A percentile compares a stretch with the other conserved stretches of the same genome.
phyloP scores from a whole-genome alignment of 2,888 invertebrate genomes.

The Saturnia pavonia region DNA sequence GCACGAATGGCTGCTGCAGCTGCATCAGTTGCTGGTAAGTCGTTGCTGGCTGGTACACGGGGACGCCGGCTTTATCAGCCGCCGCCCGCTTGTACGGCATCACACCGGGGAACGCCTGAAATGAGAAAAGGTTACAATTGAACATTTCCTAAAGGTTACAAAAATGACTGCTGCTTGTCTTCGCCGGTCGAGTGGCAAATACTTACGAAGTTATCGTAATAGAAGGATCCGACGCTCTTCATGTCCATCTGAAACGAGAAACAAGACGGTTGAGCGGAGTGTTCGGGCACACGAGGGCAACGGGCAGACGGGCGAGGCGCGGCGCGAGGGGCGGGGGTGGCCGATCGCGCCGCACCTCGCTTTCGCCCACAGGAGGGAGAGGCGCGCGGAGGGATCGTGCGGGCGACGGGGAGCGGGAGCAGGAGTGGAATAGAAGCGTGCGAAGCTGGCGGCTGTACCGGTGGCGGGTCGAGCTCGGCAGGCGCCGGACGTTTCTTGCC shows the following conservation, averaged over 20 bases:
- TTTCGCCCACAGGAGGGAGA: slow-evolving; percentile 50
- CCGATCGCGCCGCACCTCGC: slow-evolving; percentile 52
- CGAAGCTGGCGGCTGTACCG: slow-evolving; percentile 92
- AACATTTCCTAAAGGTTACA: background rate
- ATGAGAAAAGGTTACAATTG: slow-evolving; percentile 30
- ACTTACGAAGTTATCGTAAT: slow-evolving; percentile 98
- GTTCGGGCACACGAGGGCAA: slow-evolving; percentile 45
- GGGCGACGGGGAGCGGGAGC: slow-evolving; percentile 57
- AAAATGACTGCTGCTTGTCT: slow-evolving; percentile 19
- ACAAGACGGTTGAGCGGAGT: slow-evolving; percentile 71
- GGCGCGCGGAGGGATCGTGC: slow-evolving; percentile 55
- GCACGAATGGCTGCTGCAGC: slow-evolving; percentile 97
- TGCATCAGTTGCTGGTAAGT: slow-evolving; percentile 98
- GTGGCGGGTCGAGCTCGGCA: slow-evolving; percentile 86
- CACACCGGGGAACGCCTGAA: slow-evolving; percentile 96
- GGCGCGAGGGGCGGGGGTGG: slow-evolving; percentile 61
- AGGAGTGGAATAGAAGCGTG: slow-evolving; percentile 78
- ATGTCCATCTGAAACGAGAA: slow-evolving; percentile 94
- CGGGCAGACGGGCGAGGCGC: slow-evolving; percentile 60
- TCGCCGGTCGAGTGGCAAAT: slow-evolving; percentile 47
- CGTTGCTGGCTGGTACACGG: slow-evolving; percentile 96
- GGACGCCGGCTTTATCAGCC: slow-evolving; percentile 97
- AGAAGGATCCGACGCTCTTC: slow-evolving; percentile 97
- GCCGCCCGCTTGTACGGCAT: slow-evolving; percentile 98
- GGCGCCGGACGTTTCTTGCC: slow-evolving; percentile 97